phyloP scores from a whole-genome alignment of 2,113 vertebrate species.

The Lycaon pictus region DNA sequence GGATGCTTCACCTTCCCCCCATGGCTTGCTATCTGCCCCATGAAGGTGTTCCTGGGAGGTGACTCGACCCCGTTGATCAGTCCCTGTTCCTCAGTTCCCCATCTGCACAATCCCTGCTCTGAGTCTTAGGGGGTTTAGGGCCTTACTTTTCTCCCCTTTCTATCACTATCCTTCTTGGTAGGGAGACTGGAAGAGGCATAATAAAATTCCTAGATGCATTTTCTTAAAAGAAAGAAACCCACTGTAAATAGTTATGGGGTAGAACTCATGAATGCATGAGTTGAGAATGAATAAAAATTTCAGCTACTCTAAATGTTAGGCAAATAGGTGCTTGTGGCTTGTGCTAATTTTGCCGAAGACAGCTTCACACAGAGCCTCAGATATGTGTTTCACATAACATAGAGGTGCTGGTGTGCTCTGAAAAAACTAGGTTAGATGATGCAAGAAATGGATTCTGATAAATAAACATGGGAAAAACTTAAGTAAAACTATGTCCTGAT shows the following conservation, averaged over 20 bases:
- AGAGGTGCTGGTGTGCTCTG: background rate
- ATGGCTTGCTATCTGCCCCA: background rate
- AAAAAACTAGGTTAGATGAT: background rate
- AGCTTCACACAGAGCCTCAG: background rate
- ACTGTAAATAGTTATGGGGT: conserved; percentile 19
- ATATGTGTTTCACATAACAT: background rate
- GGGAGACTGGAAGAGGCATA: background rate
- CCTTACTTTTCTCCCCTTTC: background rate
- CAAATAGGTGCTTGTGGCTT: conserved; percentile 49
- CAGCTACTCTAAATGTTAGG: background rate
- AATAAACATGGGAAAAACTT: background rate
- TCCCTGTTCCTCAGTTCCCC: background rate
- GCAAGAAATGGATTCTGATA: background rate
- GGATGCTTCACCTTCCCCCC: background rate
- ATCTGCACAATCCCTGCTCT: background rate
- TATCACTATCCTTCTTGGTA: background rate
- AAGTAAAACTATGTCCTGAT: background rate
- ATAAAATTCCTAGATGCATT: background rate
- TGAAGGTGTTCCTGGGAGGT: background rate
- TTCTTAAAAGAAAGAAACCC: background rate
- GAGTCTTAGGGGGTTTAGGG: background rate
- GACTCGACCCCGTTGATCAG: background rate
- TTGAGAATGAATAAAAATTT: conserved; percentile 39
- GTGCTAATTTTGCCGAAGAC: conserved; percentile 51
- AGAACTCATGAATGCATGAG: background rate